Percentiles rank a stretch among this genome's conserved stretches.
Conservation (phyloP, 2,888 invertebrate genomes). For the Podotricha telesiphe region DNA sequence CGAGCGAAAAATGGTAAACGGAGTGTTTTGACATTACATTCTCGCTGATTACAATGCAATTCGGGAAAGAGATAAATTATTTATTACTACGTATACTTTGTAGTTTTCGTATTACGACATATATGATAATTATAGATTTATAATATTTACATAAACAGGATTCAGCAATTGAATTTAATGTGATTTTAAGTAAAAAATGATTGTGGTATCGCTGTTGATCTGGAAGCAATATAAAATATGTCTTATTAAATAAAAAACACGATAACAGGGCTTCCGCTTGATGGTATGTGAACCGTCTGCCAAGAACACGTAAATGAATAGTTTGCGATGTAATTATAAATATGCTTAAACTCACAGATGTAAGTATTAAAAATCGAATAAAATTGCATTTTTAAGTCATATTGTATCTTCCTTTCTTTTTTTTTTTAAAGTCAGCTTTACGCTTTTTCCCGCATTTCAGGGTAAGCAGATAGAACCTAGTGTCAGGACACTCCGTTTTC, state of each 20-base stretch:
- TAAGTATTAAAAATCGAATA: too few species aligned
- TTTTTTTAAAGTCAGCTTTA: too few species aligned
- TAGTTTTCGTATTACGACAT: background rate
- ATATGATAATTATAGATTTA: background rate
- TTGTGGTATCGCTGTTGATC: background rate
- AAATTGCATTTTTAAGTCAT: too few species aligned
- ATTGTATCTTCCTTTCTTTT: too few species aligned
- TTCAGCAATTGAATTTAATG: background rate
- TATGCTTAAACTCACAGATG: background rate
- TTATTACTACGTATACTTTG: too few species aligned
- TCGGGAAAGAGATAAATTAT: too few species aligned
- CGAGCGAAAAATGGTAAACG: too few species aligned
- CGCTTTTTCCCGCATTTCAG: too few species aligned
- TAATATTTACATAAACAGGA: constrained; percentile 1
- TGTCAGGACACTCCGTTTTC: too few species aligned
- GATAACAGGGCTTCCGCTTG: constrained; percentile 6
- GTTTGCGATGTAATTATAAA: background rate
- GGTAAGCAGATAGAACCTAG: too few species aligned
- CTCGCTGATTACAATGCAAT: too few species aligned
- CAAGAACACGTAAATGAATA: constrained; percentile 8
- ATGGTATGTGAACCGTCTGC: background rate
- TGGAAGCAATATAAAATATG: background rate
- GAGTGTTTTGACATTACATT: too few species aligned
- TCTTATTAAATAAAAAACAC: background rate
- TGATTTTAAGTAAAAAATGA: background rate